phyloP scores from a whole-genome alignment of 1,140 invertebrate species.

The Scaptomyza graminum region DNA sequence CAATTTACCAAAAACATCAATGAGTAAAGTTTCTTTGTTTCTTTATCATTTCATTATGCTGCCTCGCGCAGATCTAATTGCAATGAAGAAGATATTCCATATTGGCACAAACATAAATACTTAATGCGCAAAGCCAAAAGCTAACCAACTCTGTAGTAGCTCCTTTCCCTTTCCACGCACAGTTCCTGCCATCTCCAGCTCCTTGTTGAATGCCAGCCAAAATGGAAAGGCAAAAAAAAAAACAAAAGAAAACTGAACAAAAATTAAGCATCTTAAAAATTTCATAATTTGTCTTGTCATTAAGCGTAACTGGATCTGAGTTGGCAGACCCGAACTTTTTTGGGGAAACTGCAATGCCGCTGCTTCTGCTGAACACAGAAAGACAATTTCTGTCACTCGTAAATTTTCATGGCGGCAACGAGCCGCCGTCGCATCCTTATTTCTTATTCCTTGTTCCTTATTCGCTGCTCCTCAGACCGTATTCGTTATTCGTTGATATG shows the following conservation, averaged over 20 bases:
- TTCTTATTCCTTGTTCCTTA: conserved; percentile 3
- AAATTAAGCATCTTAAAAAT: conserved; percentile 69
- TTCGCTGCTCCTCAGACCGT: conserved; percentile 35
- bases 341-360: conserved; percentile 21
- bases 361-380: conserved; percentile 53
- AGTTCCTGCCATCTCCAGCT: not conserved
- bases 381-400: conserved; percentile 76
- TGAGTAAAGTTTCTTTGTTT: conserved; percentile 3
- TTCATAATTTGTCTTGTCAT: conserved; percentile 79
- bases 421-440: conserved; percentile 69
- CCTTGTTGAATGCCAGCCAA: conserved; percentile 46
- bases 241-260: conserved; percentile 11
- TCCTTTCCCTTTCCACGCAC: not conserved
- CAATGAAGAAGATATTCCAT: conserved; percentile 16
- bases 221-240: not conserved
- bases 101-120: conserved; percentile 52
- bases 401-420: conserved; percentile 75
- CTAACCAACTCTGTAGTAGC: conserved; percentile 1
- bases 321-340: conserved; percentile 16
- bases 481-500: conserved; percentile 60
- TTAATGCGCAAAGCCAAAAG: conserved; percentile 27
- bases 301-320: conserved; percentile 41
- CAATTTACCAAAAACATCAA: conserved; percentile 8
- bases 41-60: conserved; percentile 5
- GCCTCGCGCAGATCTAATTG: conserved; percentile 21